Percentiles rank a stretch among this genome's conserved stretches.
These are phyloP conservation scores for Atherinosoma microstoma DNA, from an alignment of 2,797 vertebrate genomes.

Conservation along the genomic window DNA sequence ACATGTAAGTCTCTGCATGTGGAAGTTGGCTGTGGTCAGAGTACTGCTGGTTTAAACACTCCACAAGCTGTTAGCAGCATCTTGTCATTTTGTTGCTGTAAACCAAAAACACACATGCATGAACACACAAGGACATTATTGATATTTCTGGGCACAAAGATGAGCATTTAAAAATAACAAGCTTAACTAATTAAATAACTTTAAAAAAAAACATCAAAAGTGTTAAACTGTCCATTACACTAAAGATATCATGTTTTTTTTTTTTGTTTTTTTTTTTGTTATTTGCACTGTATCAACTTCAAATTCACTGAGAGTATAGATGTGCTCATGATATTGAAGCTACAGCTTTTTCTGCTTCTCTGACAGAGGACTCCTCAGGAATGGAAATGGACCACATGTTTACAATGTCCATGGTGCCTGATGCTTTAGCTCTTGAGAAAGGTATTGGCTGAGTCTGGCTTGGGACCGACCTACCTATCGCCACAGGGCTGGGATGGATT, in stretches of 20 bases:
- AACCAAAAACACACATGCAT: slow-evolving; percentile 24
- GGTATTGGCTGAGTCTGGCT: slow-evolving; percentile 83
- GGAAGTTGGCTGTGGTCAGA: slow-evolving; percentile 46
- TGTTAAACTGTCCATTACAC: too few species aligned
- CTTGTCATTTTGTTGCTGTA: slow-evolving; percentile 27
- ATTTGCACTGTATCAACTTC: slow-evolving; percentile 6
- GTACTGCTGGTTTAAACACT: slow-evolving; percentile 40
- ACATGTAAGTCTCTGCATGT: slow-evolving; percentile 57
- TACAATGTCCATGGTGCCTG: slow-evolving; percentile 80
- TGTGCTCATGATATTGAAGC: slow-evolving; percentile 54
- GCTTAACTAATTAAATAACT: too few species aligned
- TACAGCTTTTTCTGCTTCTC: slow-evolving; percentile 70
- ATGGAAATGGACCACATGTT: slow-evolving; percentile 84
- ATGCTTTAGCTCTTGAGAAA: slow-evolving; percentile 83
- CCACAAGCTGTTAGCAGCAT: slow-evolving; percentile 26
- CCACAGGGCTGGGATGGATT: slow-evolving; percentile 38
- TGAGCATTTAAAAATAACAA: not conserved
- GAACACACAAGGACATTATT: slow-evolving; percentile 10
- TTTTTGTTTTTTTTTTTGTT: not conserved
- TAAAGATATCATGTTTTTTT: not conserved
- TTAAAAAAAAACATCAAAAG: too few species aligned
- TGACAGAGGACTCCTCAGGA: slow-evolving; percentile 88
- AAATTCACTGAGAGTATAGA: slow-evolving; percentile 17
- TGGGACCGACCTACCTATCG: slow-evolving; percentile 24
- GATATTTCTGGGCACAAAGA: slow-evolving; percentile 2